Evolutionary conservation across 1,140 invertebrate species (phyloP), one percentile per base, ranked within the genome.

Genomic region (Parasteatoda tepidariorum): DNA sequence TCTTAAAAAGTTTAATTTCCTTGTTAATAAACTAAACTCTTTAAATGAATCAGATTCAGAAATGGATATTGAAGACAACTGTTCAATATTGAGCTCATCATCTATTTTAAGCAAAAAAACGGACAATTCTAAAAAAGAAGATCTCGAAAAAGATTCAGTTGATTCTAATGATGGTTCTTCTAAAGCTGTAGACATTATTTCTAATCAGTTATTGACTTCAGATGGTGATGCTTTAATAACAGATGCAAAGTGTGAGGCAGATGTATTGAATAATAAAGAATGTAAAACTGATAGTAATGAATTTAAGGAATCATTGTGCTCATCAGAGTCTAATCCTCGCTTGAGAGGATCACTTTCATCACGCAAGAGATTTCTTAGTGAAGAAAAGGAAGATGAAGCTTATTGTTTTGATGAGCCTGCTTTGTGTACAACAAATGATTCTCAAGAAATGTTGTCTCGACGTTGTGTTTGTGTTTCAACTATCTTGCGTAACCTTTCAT

Each of bases 401-500:
- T 97, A 97, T 88, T 94, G 94, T 78, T 91, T 94, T 48, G 96
- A 98, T 88, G 95, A 97, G 87, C 94, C 96, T 33, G 95, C 95
- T 85, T 91, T 98, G 64, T 94, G 93, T 88, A 90, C 96, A 59
- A 92, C 96, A 0, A 94, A 93, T 61, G 96, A 98, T 86, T 93
- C 93, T 78, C 94, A 97, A 88, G 96, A 98, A 87, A 93, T 94
- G 83, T 89, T 98, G 38, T 94, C 95, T 3, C 92, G 94, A 83
- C 92, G 97, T 82, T 97, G 96, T 89, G 92, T 98, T 38, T 96
- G 95, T 88, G 91, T 98, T 83, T 97, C 95, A 70, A 97, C 90
- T 94, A 98, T 90, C 75, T 91, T 99, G 70, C 92, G 98, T 79
- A 98, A 97, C 89, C 92, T 99, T 85, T 98, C 97, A 0, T 99